Evolutionary conservation across 1,140 invertebrate species (phyloP), one percentile per base, ranked within the genome.

Genomic region (Zaprionus nigranus): DNA sequence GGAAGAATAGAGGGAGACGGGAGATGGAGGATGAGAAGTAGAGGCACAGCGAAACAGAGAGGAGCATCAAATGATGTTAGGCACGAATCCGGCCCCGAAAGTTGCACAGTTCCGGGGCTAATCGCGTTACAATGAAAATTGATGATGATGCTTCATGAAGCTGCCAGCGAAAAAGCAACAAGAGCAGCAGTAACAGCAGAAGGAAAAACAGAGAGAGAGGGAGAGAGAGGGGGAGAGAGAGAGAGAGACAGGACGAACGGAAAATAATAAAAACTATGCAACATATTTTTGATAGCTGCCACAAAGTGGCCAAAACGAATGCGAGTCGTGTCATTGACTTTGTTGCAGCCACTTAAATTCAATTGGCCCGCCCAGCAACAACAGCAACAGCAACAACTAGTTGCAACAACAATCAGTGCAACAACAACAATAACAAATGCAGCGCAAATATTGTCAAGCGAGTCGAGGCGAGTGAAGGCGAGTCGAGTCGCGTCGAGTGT

Each of bases 41-140:
- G 4, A 46, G 43, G 43, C 40, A 15, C 15, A n/a, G 17, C 43
- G 6, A 3, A 46, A 9, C 46, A 9, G 9, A 49, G 17, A 24
- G 46, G 9, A 12, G 20, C 20, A 51, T 69, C 81, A 82, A 87
- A 86, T 86, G 82, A 86, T 82, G 82, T 86, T 86, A 82, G 82
- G 75, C 70, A 69, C 75, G 64, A 87, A 86, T 78, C 80, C 83
- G 72, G 58, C 26, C 15, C 5, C 51, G 22, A 26, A 26, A 28
- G 22, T 17, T 56, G 53, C 53, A 46, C 36, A 75, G 67, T 81
- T 68, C 62, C 76, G 63, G 46, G 40, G 53, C 85, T 90, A 90
- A 90, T 90, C 81, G 85, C 79, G 76, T 90, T 90, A 85, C 85
- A 90, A 90, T 90, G 85, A 90, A 90, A 90, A 90, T 90, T 90